Evolutionary conservation across 2,113 vertebrate genomes (phyloP).

Genomic region (Calypte anna): DNA sequence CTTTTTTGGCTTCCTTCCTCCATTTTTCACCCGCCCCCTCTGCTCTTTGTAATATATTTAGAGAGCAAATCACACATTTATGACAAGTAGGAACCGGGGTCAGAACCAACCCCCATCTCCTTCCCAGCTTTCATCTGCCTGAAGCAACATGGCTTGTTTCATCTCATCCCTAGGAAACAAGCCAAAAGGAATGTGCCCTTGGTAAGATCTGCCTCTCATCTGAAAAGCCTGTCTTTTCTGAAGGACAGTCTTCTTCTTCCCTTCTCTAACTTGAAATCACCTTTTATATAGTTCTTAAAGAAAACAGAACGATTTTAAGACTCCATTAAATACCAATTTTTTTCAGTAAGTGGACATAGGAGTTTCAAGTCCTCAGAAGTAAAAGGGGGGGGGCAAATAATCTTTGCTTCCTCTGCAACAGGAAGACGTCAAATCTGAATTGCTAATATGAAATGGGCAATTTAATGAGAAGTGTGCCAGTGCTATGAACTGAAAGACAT

Average conservation of each 20-base stretch:
- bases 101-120: constrained; percentile 26
- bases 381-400: neutral
- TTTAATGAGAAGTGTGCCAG: neutral
- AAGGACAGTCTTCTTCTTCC: neutral
- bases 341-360: neutral
- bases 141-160: constrained; percentile 33
- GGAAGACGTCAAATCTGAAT: neutral
- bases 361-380: neutral
- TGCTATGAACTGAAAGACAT: neutral
- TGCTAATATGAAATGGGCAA: neutral
- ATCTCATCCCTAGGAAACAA: constrained; percentile 38
- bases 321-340: neutral
- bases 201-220: neutral
- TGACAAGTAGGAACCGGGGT: constrained; percentile 55
- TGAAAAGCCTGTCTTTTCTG: neutral
- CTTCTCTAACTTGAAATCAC: neutral
- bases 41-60: constrained; percentile 40
- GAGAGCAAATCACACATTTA: constrained; percentile 48
- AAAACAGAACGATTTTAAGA: neutral
- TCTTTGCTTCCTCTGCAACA: neutral
- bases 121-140: constrained; percentile 55
- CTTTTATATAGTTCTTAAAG: neutral
- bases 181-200: constrained; percentile 24
- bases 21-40: constrained; percentile 40
- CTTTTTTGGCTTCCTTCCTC: constrained; percentile 44